Percentiles rank a stretch among this genome's conserved stretches.
phyloP scores from a whole-genome alignment of 2,113 vertebrate genomes.

The Furnarius figulus region DNA sequence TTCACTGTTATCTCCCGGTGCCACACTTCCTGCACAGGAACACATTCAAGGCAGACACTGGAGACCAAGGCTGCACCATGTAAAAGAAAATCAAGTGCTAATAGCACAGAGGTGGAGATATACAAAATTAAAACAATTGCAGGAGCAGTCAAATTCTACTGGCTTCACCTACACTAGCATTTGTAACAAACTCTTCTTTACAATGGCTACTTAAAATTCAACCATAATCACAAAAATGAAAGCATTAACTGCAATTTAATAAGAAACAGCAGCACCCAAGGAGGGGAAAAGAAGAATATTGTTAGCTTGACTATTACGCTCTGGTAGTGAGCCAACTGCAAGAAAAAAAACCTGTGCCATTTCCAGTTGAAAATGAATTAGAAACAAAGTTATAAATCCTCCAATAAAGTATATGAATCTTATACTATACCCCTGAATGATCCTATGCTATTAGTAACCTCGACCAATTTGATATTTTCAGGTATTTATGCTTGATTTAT shows the following conservation, averaged over 20 bases:
- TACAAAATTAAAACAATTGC: background rate
- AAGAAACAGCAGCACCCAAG: background rate
- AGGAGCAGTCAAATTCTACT: background rate
- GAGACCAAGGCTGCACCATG: background rate
- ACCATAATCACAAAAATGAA: background rate
- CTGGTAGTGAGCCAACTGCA: background rate
- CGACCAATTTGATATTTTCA: background rate
- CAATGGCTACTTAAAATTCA: background rate
- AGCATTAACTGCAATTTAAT: background rate
- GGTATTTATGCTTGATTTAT: background rate
- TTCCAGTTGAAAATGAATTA: background rate
- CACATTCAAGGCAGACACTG: background rate
- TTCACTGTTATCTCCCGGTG: background rate
- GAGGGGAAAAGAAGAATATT: background rate
- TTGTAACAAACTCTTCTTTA: background rate
- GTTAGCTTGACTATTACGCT: background rate
- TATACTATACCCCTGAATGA: background rate
- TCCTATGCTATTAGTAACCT: background rate
- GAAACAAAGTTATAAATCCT: background rate
- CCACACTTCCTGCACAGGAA: background rate
- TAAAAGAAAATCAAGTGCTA: slow-evolving; percentile 7
- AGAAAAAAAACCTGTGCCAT: background rate
- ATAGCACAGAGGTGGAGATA: background rate
- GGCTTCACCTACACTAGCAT: background rate
- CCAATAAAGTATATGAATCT: background rate